Base-by-base conservation (phyloP, 2,113 vertebrate genomes). In the Microtus oregoni region DNA sequence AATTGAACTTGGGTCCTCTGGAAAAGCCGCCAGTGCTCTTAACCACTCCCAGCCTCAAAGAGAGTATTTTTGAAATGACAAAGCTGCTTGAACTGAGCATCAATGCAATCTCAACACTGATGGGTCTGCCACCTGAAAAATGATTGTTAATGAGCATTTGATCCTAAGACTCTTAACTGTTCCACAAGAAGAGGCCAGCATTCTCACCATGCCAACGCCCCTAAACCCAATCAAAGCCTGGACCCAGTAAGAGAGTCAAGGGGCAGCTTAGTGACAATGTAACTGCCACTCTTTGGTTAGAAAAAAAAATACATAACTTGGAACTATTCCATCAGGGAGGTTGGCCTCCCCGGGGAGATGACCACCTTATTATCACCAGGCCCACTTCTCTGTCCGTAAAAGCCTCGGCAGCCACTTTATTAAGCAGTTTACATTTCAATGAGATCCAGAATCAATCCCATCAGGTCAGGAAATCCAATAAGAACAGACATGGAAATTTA, bases 401-500 rank as follows among this genome's bases (percentile, higher is more conserved):
- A 70, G 61, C 77, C 78, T 95, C 79, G 55, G 78, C 90, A 67
- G 44, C 73, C 61, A 41, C 35, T 93, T 79, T 90, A 79, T 76
- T 83, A 83, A 63, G 35, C 58, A 70, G 76, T 86, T 96, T 52
- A 52, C 58, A 91, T 89, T 90, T 81, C 91, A 87, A 7, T 92
- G 68, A 94, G 93, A 86, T n/a, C 68, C 38, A 73, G 81, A 91
- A 87, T 95, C 96, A 94, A 52, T 94, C 81, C 52, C 89, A 72
- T 50, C 30, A 32, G 13, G 52, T 52, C 20, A 86, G 75, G 58
- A 92, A 96, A 96, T 75, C 63, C 79, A 86, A 78, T 95, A 90
- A 95, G 93, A 70, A 92, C 70, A 93, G 67, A 92, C 52, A 35
- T 24, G 65, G 86, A 95, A 90, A 95, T 94, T 61, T 78, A 96